These are phyloP conservation scores for Nesidiocoris tenuis DNA, from an alignment of 2,888 invertebrate species.

Conservation along the genomic window DNA sequence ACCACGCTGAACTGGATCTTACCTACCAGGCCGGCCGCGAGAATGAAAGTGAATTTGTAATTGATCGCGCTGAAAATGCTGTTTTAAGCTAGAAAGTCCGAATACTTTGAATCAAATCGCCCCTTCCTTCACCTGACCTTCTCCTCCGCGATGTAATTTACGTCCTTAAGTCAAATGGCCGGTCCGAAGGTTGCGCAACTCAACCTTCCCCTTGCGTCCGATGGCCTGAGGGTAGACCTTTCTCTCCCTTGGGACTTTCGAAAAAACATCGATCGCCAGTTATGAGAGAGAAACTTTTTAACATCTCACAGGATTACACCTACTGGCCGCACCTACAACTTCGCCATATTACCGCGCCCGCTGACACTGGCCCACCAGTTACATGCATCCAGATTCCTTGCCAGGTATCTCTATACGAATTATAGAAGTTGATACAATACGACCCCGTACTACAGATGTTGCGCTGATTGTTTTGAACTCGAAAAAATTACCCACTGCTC, in stretches of 20 bases:
- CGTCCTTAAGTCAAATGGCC: background rate
- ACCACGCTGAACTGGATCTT: no score
- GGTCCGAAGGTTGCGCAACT: background rate
- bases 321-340: background rate
- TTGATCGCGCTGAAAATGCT: conserved; percentile 1
- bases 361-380: no score
- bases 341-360: no score
- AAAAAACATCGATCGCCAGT: background rate
- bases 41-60: conserved; percentile 26
- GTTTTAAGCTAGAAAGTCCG: conserved; percentile 8
- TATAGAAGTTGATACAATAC: no score
- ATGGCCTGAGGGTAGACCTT: background rate
- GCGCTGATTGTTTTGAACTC: no score
- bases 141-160: background rate
- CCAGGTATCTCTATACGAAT: no score
- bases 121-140: background rate
- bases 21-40: background rate
- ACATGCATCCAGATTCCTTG: no score
- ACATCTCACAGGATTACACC: background rate
- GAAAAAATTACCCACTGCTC: no score
- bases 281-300: background rate
- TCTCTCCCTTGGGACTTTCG: background rate
- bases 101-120: conserved; percentile 1
- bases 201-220: background rate
- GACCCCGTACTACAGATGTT: no score